Evolutionary conservation across 2,113 vertebrate species (phyloP).

Genomic region (Hassar affinis): DNA sequence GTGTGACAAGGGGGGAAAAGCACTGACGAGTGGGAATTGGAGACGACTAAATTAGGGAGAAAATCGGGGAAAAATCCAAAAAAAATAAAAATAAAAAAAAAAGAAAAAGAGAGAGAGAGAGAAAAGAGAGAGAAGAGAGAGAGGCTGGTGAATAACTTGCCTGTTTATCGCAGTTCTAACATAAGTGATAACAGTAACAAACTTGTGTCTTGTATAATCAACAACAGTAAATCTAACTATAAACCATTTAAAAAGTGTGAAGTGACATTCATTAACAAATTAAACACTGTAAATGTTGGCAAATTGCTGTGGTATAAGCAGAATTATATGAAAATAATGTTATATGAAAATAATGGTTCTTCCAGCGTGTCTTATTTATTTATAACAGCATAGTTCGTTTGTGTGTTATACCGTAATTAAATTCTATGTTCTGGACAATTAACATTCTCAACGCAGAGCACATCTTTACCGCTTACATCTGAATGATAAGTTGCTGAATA

Average conservation of each 20-base stretch:
- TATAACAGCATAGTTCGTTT: not conserved
- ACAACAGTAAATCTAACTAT: not conserved
- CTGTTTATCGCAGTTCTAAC: not conserved
- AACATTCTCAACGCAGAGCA: slow-evolving; percentile 8
- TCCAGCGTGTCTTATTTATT: not conserved
- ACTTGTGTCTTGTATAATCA: not conserved
- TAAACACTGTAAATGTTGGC: not conserved
- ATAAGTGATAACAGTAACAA: not conserved
- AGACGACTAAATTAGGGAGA: too few relatives aligned
- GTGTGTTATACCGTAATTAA: not conserved
- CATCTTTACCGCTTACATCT: not conserved
- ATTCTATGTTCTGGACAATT: slow-evolving; percentile 10
- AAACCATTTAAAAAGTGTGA: not conserved
- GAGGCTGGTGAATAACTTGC: not conserved
- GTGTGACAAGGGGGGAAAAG: too few relatives aligned
- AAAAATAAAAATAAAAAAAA: too few relatives aligned
- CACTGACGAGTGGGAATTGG: too few relatives aligned
- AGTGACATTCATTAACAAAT: not conserved
- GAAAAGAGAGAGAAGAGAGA: not conserved
- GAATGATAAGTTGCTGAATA: not conserved
- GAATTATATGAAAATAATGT: not conserved
- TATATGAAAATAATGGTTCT: not conserved
- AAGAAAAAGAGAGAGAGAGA: not conserved
- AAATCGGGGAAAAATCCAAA: too few relatives aligned
- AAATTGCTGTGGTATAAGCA: not conserved